phyloP scores from a whole-genome alignment of 2,797 vertebrate species.

The Argentina silus region DNA sequence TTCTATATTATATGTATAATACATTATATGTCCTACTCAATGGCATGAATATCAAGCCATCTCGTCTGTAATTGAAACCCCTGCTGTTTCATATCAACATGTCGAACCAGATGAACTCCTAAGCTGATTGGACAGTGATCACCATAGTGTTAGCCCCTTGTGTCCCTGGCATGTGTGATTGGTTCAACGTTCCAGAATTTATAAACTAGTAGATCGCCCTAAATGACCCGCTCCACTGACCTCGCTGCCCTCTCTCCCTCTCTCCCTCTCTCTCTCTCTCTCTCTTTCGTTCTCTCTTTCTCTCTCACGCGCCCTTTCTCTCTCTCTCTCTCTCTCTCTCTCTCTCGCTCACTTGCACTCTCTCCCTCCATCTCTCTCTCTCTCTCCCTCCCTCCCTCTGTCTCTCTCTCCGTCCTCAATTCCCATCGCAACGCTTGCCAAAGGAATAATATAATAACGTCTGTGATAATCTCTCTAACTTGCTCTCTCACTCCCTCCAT shows the following conservation, averaged over 20 bases:
- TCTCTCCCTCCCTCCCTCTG: background rate
- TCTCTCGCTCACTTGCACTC: background rate
- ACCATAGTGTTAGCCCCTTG: too few species aligned
- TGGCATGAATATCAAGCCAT: too few species aligned
- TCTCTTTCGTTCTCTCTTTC: background rate
- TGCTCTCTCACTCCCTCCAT: background rate
- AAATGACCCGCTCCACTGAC: slow-evolving; percentile 46
- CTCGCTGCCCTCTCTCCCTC: slow-evolving; percentile 2
- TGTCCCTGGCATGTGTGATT: too few species aligned
- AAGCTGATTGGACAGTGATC: too few species aligned
- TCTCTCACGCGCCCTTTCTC: background rate
- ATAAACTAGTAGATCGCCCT: too few species aligned
- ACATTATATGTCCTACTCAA: too few species aligned
- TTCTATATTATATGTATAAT: too few species aligned
- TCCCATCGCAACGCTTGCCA: slow-evolving; percentile 40
- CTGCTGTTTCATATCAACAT: too few species aligned
- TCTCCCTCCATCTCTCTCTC: slow-evolving; percentile 17
- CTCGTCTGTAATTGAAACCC: too few species aligned
- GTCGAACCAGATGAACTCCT: too few species aligned
- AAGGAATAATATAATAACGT: slow-evolving; percentile 67
- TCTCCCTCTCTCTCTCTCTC: too few species aligned
- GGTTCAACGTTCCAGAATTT: too few species aligned
- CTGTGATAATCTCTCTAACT: slow-evolving; percentile 61
- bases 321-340: background rate
- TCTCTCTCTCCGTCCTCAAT: slow-evolving; percentile 54